These are phyloP conservation scores for Lampris megalopsis DNA, from an alignment of 2,113 vertebrate genomes.

Conservation along the genomic window DNA sequence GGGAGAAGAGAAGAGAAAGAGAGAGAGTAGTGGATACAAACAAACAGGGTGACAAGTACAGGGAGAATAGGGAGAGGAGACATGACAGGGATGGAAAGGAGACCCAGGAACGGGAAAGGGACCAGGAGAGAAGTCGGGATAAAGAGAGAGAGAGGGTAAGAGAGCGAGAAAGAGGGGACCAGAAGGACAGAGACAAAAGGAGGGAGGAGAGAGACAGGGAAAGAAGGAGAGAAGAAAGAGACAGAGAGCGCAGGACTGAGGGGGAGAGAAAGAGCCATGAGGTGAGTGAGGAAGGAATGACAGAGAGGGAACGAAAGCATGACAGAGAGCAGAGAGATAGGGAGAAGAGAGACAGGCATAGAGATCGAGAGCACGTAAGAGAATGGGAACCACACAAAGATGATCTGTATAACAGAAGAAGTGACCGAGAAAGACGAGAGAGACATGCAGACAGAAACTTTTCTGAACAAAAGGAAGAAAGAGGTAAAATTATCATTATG, in stretches of 20 bases:
- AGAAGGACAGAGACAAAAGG: slow-evolving; percentile 30
- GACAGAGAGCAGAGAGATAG: slow-evolving; percentile 44
- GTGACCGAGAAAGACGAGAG: slow-evolving; percentile 50
- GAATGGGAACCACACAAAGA: slow-evolving; percentile 41
- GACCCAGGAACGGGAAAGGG: slow-evolving; percentile 7
- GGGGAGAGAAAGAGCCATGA: slow-evolving; percentile 50
- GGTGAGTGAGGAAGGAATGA: slow-evolving; percentile 24
- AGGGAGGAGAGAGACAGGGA: slow-evolving; percentile 47
- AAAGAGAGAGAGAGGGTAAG: slow-evolving; percentile 67
- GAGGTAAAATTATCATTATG: slow-evolving; percentile 50
- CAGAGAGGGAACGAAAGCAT: slow-evolving; percentile 24
- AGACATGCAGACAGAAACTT: slow-evolving; percentile 59
- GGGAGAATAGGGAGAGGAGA: slow-evolving; percentile 59
- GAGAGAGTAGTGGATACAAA: slow-evolving; percentile 67
- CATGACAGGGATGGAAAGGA: slow-evolving; percentile 46
- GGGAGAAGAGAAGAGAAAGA: slow-evolving; percentile 66
- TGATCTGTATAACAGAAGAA: slow-evolving; percentile 35
- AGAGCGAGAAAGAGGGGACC: slow-evolving; percentile 17
- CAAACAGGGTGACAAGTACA: slow-evolving; percentile 67
- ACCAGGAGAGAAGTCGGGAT: slow-evolving; percentile 38
- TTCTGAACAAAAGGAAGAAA: slow-evolving; percentile 60
- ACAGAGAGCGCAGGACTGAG: slow-evolving; percentile 34
- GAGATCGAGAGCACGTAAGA: slow-evolving; percentile 34
- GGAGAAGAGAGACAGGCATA: slow-evolving; percentile 37
- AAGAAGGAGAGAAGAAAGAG: slow-evolving; percentile 46